These are phyloP conservation scores for Tipula unca DNA, from an alignment of 2,888 invertebrate genomes.

Conservation along the genomic window DNA sequence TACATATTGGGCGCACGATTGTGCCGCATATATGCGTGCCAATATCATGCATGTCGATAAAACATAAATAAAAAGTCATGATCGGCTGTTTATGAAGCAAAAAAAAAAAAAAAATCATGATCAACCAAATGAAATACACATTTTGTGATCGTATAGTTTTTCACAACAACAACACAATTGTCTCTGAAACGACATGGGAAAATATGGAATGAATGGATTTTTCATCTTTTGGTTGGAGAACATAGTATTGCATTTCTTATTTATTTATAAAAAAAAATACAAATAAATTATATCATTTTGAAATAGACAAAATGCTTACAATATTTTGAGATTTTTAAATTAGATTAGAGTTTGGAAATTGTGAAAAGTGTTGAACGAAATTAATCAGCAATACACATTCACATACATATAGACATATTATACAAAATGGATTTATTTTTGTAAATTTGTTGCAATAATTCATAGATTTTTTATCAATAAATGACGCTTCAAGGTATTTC, in stretches of 20 bases:
- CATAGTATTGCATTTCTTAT: neutral
- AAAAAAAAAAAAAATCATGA: neutral
- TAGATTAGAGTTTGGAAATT: neutral
- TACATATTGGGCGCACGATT: neutral
- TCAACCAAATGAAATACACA: neutral
- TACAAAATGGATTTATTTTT: neutral
- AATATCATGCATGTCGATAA: neutral
- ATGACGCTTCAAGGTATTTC: neutral
- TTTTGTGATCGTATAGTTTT: neutral
- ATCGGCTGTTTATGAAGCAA: neutral
- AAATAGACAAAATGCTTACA: neutral
- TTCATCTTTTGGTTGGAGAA: neutral
- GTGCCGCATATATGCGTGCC: neutral
- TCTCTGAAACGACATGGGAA: neutral
- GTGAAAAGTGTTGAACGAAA: neutral
- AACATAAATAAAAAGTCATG: neutral
- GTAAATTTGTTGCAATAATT: neutral
- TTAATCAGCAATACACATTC: neutral
- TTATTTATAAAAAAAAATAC: neutral
- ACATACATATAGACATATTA: neutral
- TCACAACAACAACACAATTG: neutral
- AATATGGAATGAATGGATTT: neutral
- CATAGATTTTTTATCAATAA: neutral
- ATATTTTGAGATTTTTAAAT: neutral
- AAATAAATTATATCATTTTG: neutral